Conservation (phyloP, 2,113 vertebrate genomes). For the Thalassarche chlororhynchos region DNA sequence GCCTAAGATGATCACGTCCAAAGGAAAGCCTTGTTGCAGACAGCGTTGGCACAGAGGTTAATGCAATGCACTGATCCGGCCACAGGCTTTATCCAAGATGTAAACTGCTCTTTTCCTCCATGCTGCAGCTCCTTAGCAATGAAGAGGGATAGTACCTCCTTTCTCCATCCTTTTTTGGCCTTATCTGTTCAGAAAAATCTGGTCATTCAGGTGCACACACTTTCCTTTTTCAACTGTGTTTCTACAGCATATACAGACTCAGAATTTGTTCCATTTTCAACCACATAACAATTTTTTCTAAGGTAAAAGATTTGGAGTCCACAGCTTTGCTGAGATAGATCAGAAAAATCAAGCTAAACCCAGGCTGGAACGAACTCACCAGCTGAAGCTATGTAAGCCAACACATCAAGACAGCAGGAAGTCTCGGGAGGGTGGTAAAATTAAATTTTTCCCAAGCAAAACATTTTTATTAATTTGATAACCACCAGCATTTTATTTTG, state of each 20-base stretch:
- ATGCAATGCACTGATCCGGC: not conserved
- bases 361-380: not conserved
- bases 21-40: not conserved
- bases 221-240: not conserved
- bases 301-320: not conserved
- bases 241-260: not conserved
- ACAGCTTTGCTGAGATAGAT: not conserved
- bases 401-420: not conserved
- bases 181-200: not conserved
- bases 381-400: not conserved
- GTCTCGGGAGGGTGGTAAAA: slow-evolving; percentile 10
- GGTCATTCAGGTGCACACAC: not conserved
- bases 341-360: not conserved
- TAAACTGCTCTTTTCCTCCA: not conserved
- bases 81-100: not conserved
- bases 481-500: slow-evolving; percentile 30
- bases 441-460: slow-evolving; percentile 23
- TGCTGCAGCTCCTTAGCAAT: not conserved
- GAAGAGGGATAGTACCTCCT: not conserved
- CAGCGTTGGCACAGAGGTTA: no score
- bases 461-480: slow-evolving; percentile 37
- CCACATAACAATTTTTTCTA: not conserved
- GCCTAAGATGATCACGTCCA: not conserved
- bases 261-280: not conserved
- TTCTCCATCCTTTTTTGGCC: not conserved